Evolutionary conservation across 2,888 invertebrate species (phyloP), one percentile per base, ranked within the genome.

Genomic region (Campopleginae sp.): DNA sequence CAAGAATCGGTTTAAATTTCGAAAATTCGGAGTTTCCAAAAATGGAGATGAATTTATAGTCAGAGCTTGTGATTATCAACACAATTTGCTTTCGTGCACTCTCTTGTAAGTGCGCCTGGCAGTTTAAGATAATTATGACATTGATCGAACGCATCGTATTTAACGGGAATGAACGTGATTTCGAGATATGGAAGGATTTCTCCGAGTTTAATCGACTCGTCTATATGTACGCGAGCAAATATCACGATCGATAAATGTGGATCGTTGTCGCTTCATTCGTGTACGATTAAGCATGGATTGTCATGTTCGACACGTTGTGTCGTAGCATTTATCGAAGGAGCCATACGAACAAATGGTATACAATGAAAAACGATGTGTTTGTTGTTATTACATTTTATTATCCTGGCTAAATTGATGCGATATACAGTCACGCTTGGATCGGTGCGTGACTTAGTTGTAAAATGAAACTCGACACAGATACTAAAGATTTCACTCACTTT

Each of bases 401-500:
- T 23, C 14, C 12, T 38, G 48, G 61, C 42, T 75, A 38, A 38
- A 48, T 76, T 27, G n/a, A 17, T 42, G 12, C 31, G 10, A 51
- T 51, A 71, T 72, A 14, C 5, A 76, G 80, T 80, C 65, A 80
- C 58, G 77, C 58, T 77, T 72, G 68, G 74, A 65, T 48, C 46
- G 38, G 23, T 74, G 78, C 81, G 44, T 85, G 74, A 81, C 81
- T 76, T 17, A n/a, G 17, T 19, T 75, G 78, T 61, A 78, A 78
- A 81, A 85, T 44, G 63, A 77, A 46, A 48, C 33, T 17, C 72
- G 77, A 81, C 74, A 74, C 61, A 44, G 72, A 74, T 84, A 74
- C 63, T 54, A 74, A 68, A 68, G 84, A 85, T 78, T 85, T 81
- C 84, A 78, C 84, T 81, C 72, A 44, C 58, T 76, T 68, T 66